Evolutionary conservation across 2,113 vertebrate genomes (phyloP).

Genomic region (Pachyramphus minor): DNA sequence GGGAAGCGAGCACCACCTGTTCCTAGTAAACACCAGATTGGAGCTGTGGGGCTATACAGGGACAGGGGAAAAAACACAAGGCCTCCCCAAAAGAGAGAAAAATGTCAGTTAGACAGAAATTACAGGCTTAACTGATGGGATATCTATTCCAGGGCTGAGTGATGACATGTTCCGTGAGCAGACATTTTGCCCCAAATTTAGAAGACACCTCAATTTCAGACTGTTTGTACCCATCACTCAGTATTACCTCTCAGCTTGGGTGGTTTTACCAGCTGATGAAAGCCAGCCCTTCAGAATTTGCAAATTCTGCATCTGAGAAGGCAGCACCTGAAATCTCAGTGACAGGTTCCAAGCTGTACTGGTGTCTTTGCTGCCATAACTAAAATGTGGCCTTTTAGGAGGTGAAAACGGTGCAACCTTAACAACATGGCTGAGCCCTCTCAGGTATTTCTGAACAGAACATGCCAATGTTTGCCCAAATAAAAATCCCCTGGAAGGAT

Average conservation of each 20-base stretch:
- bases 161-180: background rate
- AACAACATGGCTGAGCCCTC: background rate
- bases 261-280: background rate
- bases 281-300: background rate
- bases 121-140: background rate
- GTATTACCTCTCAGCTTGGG: background rate
- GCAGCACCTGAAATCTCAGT: background rate
- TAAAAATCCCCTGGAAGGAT: background rate
- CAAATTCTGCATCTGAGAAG: background rate
- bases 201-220: background rate
- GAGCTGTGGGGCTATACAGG: background rate
- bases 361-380: background rate
- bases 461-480: background rate
- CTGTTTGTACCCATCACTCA: background rate
- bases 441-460: background rate
- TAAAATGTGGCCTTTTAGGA: background rate
- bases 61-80: background rate
- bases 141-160: background rate
- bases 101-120: background rate
- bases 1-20: constrained; percentile 38
- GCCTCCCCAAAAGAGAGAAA: background rate
- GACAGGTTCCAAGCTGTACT: background rate
- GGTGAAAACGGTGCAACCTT: background rate
- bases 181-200: background rate
- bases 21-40: constrained; percentile 52